A percentile compares a stretch with the other conserved stretches of the same genome.
phyloP scores from a whole-genome alignment of 2,888 invertebrate species.

The Ophion costatus region DNA sequence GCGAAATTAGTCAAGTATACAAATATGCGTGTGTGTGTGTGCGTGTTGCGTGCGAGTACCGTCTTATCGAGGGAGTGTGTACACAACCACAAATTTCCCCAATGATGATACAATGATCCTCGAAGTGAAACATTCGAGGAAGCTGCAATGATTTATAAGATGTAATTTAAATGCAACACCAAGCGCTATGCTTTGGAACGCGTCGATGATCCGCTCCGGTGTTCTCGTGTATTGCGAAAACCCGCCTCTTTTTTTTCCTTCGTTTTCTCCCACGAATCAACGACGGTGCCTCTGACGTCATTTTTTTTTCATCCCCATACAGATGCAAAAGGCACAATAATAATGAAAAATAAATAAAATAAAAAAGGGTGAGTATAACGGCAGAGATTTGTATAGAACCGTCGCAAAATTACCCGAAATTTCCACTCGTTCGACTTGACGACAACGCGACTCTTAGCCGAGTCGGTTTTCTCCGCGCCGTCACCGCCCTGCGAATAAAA shows the following conservation, averaged over 20 bases:
- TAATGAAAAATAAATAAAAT: constrained; percentile 69
- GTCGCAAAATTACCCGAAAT: constrained; percentile 86
- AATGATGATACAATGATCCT: constrained; percentile 37
- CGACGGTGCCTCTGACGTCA: constrained; percentile 33
- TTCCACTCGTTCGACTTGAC: constrained; percentile 88
- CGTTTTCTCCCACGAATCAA: constrained; percentile 21
- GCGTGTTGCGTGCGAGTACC: constrained; percentile 15
- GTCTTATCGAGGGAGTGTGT: constrained; percentile 4
- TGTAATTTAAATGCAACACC: constrained; percentile 1
- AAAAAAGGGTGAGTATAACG: constrained; percentile 69
- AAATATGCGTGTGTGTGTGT: background rate
- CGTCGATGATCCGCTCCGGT: constrained; percentile 29
- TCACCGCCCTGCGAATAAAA: constrained; percentile 84
- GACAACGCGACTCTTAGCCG: constrained; percentile 84
- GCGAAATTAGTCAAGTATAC: background rate
- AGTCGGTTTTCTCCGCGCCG: constrained; percentile 84
- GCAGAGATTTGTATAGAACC: constrained; percentile 64
- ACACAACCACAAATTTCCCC: constrained; percentile 15
- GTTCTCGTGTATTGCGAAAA: background rate
- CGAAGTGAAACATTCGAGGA: constrained; percentile 15
- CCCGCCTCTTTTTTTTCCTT: constrained; percentile 10
- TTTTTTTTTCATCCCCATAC: constrained; percentile 51
- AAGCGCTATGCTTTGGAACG: constrained; percentile 30
- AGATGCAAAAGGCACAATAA: constrained; percentile 73
- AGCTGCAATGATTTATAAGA: constrained; percentile 39